Evolutionary conservation across 2,888 invertebrate genomes (phyloP).

Genomic region (Galeruca laticollis): DNA sequence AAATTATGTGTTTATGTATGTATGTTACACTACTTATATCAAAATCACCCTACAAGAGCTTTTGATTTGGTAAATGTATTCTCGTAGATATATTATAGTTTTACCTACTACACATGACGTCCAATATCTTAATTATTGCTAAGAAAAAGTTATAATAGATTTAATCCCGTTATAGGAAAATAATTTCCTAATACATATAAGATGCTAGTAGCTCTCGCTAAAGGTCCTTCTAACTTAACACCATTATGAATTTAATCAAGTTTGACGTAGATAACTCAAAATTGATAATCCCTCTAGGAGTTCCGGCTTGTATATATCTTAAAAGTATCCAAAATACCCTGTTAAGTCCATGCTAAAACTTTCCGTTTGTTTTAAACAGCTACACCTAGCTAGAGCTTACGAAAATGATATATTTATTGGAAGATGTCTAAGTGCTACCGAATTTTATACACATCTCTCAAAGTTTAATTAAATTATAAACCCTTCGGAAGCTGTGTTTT

Average conservation of each 20-base stretch:
- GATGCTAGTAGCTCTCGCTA: neutral
- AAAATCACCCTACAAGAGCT: no score
- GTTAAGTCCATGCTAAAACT: conserved; percentile 29
- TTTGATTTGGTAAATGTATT: no score
- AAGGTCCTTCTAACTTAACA: conserved; percentile 12
- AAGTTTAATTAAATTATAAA: conserved; percentile 48
- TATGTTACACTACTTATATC: no score
- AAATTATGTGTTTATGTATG: no score
- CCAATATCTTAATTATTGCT: conserved; percentile 44
- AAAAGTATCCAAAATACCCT: conserved; percentile 18
- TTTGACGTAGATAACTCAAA: conserved; percentile 29
- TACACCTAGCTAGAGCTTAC: conserved; percentile 49
- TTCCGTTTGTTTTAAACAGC: conserved; percentile 45
- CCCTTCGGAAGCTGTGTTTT: conserved; percentile 27
- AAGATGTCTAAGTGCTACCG: conserved; percentile 41
- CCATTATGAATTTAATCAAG: conserved; percentile 24
- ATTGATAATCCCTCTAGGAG: conserved; percentile 23
- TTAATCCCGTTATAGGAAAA: conserved; percentile 9
- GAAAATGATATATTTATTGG: conserved; percentile 52
- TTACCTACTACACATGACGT: neutral
- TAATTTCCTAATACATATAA: conserved; percentile 1
- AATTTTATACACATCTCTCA: conserved; percentile 43
- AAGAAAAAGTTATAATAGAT: conserved; percentile 8
- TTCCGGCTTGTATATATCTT: conserved; percentile 23
- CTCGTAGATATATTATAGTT: no score